Evolutionary conservation across 2,797 vertebrate species (phyloP).

Genomic region (Malurus leucopterus): DNA sequence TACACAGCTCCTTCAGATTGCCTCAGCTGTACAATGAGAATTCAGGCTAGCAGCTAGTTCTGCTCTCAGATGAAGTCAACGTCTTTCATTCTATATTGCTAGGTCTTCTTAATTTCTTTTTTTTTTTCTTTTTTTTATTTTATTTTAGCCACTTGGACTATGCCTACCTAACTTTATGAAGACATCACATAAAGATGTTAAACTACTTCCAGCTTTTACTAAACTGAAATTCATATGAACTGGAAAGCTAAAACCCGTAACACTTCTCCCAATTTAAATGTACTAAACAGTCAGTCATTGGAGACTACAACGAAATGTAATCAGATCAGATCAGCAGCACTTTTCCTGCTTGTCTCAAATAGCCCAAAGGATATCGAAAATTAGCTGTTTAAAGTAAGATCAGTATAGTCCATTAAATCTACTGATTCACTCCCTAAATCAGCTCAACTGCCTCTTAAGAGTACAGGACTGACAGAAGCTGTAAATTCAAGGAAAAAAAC

Average conservation of each 20-base stretch:
- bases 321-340: slow-evolving; percentile 21
- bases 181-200: neutral
- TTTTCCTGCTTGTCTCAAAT: slow-evolving; percentile 20
- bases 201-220: neutral
- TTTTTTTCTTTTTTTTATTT: neutral
- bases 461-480: slow-evolving; percentile 21
- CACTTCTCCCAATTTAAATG: neutral
- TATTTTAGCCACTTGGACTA: neutral
- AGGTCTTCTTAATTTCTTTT: neutral
- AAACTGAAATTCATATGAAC: neutral
- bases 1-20: neutral
- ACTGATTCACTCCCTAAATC: slow-evolving; percentile 52
- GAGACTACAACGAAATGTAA: slow-evolving; percentile 27
- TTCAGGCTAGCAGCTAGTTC: neutral
- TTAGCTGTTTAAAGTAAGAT: slow-evolving; percentile 43
- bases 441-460: slow-evolving; percentile 45
- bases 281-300: neutral
- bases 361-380: slow-evolving; percentile 38
- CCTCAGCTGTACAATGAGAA: neutral
- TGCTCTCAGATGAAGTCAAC: neutral
- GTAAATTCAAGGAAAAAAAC: slow-evolving; percentile 29
- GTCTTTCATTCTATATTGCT: neutral
- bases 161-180: neutral
- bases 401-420: slow-evolving; percentile 44
- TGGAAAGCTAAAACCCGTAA: neutral